Conservation (phyloP, 2,113 vertebrate species). For the Oreochromis spilurus region DNA sequence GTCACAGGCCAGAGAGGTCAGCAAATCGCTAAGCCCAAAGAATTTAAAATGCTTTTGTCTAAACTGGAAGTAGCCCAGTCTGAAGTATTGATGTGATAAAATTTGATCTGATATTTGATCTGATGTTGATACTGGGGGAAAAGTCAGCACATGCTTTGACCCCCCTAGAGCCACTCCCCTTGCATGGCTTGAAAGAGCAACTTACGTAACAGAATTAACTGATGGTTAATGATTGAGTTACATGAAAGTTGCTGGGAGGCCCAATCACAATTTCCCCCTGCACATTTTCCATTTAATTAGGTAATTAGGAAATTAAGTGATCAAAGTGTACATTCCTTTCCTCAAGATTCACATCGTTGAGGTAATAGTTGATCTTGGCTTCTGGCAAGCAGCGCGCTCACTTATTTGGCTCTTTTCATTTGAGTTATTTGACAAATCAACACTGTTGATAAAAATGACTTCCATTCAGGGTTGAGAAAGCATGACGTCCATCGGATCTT, state of each 20-base stretch:
- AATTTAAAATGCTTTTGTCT: slow-evolving; percentile 4
- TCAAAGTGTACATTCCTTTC: slow-evolving; percentile 50
- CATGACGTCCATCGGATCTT: background rate
- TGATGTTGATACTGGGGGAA: background rate
- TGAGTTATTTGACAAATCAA: slow-evolving; percentile 27
- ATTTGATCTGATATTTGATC: background rate
- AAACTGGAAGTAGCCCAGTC: background rate
- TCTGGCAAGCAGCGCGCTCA: background rate
- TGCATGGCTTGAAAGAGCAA: background rate
- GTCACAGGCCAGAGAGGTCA: slow-evolving; percentile 46
- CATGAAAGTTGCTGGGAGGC: slow-evolving; percentile 17
- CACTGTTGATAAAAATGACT: slow-evolving; percentile 20
- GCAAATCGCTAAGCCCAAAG: slow-evolving; percentile 25
- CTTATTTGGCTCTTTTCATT: slow-evolving; percentile 16
- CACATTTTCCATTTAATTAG: slow-evolving; percentile 51
- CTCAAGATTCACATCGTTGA: slow-evolving; percentile 22
- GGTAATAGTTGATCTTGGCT: slow-evolving; percentile 64
- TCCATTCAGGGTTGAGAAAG: background rate
- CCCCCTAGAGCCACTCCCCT: background rate
- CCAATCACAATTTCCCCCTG: slow-evolving; percentile 6
- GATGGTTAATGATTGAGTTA: slow-evolving; percentile 25
- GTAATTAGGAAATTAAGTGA: slow-evolving; percentile 50
- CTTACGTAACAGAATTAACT: slow-evolving; percentile 38
- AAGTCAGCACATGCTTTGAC: background rate
- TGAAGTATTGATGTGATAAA: background rate